Evolutionary conservation across 2,888 invertebrate species (phyloP).

Genomic region (Stomorhina lunata): DNA sequence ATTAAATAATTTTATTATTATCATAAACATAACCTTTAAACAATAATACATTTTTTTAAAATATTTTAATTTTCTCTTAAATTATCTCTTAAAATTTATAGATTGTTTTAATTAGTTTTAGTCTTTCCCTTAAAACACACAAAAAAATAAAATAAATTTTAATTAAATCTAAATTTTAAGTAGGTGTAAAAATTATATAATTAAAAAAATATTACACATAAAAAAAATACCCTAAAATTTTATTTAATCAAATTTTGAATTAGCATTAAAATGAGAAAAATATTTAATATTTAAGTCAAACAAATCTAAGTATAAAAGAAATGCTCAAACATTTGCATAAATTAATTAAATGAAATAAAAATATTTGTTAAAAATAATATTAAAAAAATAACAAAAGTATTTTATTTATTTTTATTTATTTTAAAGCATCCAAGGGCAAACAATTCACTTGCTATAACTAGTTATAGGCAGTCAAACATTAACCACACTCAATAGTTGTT

Average conservation of each 20-base stretch:
- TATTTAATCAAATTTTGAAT: slow-evolving; percentile 32
- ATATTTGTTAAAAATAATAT: slow-evolving; percentile 64
- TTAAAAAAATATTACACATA: slow-evolving; percentile 21
- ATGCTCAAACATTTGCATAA: slow-evolving; percentile 65
- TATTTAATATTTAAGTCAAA: slow-evolving; percentile 56
- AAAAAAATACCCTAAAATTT: slow-evolving; percentile 41
- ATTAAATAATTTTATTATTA: slow-evolving; percentile 42
- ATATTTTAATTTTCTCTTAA: slow-evolving; percentile 9
- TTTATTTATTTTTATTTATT: no score
- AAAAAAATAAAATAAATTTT: neutral
- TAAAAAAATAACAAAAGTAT: slow-evolving; percentile 24
- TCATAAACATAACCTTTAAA: slow-evolving; percentile 6
- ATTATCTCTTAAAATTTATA: slow-evolving; percentile 16
- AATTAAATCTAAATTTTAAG: slow-evolving; percentile 31
- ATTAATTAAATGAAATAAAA: slow-evolving; percentile 57
- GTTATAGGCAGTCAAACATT: no score
- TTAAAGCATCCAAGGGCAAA: no score
- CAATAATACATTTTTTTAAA: slow-evolving; percentile 27
- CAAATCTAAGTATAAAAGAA: slow-evolving; percentile 48
- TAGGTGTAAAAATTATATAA: slow-evolving; percentile 62
- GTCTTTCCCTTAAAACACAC: neutral
- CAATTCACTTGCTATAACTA: no score
- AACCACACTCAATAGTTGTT: no score
- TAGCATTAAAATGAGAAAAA: slow-evolving; percentile 21
- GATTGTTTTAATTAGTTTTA: slow-evolving; percentile 55